Percentiles rank a stretch among this genome's conserved stretches.
phyloP scores from a whole-genome alignment of 2,113 vertebrate species.

The Lamprologus sp. region DNA sequence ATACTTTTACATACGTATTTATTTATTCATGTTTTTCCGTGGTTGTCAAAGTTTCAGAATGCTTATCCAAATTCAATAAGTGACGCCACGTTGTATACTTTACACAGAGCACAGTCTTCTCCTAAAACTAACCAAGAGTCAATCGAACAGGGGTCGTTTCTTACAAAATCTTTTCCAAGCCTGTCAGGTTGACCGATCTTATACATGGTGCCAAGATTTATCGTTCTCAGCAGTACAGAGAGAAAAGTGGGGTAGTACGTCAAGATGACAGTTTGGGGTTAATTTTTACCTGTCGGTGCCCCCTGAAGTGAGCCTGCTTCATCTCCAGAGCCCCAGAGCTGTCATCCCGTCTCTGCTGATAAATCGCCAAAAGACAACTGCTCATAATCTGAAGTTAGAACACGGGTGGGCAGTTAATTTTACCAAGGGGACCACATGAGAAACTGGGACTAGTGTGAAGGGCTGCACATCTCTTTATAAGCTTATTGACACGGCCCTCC shows the following conservation, averaged over 20 bases:
- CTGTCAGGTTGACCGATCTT: slow-evolving; percentile 27
- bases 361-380: neutral
- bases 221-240: neutral
- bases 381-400: neutral
- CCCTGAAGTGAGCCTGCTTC: neutral
- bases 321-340: neutral
- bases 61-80: neutral
- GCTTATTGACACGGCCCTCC: neutral
- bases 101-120: neutral
- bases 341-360: neutral
- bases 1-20: neutral
- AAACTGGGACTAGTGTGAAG: neutral
- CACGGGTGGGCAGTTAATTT: neutral
- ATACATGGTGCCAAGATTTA: neutral
- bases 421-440: neutral
- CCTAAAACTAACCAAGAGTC: neutral
- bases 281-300: slow-evolving; percentile 8
- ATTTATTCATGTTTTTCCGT: neutral
- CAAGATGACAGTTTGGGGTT: slow-evolving; percentile 52
- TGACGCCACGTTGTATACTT: neutral
- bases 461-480: neutral
- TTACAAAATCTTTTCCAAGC: neutral
- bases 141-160: neutral
- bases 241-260: neutral
- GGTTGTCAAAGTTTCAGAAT: neutral